These are phyloP conservation scores for Scotopteryx bipunctaria DNA, from an alignment of 2,888 invertebrate species.

Conservation along the genomic window DNA sequence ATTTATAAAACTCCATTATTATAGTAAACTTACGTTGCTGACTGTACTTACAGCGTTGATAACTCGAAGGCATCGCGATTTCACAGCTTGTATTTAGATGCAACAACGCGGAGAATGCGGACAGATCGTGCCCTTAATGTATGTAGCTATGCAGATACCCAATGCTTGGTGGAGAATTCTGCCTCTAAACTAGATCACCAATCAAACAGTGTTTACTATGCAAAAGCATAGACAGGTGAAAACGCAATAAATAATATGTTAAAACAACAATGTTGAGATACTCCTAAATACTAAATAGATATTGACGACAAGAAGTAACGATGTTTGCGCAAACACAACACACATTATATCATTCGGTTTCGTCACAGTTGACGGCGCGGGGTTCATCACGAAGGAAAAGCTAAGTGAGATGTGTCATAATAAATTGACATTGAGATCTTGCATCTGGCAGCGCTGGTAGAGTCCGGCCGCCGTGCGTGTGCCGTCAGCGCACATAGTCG, in stretches of 20 bases:
- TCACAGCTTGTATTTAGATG: constrained; percentile 25
- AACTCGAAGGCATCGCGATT: constrained; percentile 24
- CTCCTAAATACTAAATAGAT: constrained; percentile 32
- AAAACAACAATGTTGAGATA: constrained; percentile 11
- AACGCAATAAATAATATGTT: constrained; percentile 26
- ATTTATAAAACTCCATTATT: no score
- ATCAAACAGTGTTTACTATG: constrained; percentile 38
- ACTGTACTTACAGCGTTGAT: constrained; percentile 31
- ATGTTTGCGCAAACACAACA: constrained; percentile 56
- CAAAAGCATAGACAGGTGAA: constrained; percentile 26
- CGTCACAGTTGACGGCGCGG: constrained; percentile 36
- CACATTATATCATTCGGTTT: constrained; percentile 51
- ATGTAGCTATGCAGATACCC: constrained; percentile 2
- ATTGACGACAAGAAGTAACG: constrained; percentile 42
- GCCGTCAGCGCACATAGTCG: constrained; percentile 49
- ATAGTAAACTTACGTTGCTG: no score
- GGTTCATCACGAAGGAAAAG: constrained; percentile 47
- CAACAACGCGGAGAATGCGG: constrained; percentile 39
- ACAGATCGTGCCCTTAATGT: constrained; percentile 43
- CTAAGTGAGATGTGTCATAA: constrained; percentile 56
- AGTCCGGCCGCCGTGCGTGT: constrained; percentile 43
- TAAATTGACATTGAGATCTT: constrained; percentile 63
- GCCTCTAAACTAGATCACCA: no score
- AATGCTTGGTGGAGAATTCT: constrained; percentile 4
- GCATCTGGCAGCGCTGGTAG: constrained; percentile 51